phyloP scores from a whole-genome alignment of 2,113 vertebrate genomes.

The Sorex araneus region DNA sequence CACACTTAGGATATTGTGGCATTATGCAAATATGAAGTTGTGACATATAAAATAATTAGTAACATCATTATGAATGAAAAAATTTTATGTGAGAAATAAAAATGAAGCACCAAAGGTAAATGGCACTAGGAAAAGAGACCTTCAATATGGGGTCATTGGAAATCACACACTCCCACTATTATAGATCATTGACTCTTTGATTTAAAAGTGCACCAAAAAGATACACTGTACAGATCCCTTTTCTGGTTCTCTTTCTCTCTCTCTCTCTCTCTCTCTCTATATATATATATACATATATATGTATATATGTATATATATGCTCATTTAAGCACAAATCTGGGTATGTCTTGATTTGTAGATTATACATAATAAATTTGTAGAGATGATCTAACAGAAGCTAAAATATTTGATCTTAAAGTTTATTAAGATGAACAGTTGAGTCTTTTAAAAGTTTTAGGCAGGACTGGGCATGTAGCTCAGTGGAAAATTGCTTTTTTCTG shows the following conservation, averaged over 20 bases:
- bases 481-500: no score
- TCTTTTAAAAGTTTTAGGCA: slow-evolving; percentile 6
- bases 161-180: background rate
- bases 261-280: no score
- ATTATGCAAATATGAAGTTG: background rate
- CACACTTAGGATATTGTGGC: background rate
- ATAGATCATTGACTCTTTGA: background rate
- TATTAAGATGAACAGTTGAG: background rate
- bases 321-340: background rate
- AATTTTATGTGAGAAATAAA: slow-evolving; percentile 7
- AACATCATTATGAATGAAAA: slow-evolving; percentile 33
- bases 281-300: no score
- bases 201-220: background rate
- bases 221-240: background rate
- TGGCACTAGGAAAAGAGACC: background rate
- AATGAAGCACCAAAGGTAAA: background rate
- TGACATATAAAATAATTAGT: background rate
- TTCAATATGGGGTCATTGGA: no score
- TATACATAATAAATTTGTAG: background rate
- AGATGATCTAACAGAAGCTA: background rate
- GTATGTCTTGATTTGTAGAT: background rate
- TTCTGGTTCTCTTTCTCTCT: slow-evolving; percentile 38
- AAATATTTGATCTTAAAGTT: background rate
- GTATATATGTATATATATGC: background rate
- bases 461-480: no score